Conservation (phyloP, 2,888 invertebrate genomes). For the Cerceris ruficornis region DNA sequence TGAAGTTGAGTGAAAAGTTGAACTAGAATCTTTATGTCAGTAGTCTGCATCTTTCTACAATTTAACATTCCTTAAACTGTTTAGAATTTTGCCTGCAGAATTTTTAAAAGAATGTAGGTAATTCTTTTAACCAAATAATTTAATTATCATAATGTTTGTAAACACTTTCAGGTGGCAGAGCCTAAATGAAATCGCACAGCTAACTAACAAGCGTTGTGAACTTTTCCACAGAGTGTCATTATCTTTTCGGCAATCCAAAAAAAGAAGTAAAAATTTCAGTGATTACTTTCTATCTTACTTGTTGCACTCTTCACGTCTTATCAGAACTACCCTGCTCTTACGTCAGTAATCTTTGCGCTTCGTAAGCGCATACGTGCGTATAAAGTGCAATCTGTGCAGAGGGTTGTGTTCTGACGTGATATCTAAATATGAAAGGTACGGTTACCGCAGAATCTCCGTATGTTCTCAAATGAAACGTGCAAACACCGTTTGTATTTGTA, state of each 20-base stretch:
- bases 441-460: slow-evolving; percentile 7
- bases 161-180: neutral
- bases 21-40: no score
- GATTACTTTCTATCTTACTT: no score
- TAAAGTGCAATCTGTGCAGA: neutral
- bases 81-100: neutral
- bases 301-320: no score
- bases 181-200: no score
- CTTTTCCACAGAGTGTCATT: no score
- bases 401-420: slow-evolving; percentile 25
- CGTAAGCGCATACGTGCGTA: slow-evolving; percentile 4
- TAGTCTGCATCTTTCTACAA: no score
- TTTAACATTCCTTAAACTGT: no score
- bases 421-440: slow-evolving; percentile 41
- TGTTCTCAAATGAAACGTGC: neutral
- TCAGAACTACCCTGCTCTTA: neutral
- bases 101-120: neutral
- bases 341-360: neutral
- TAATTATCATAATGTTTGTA: neutral
- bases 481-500: neutral
- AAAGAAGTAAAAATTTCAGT: no score
- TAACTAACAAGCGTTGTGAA: no score
- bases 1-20: no score
- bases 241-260: no score
- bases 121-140: neutral